Evolutionary conservation across 2,888 invertebrate species (phyloP).

Genomic region (Rotaria macrura): DNA sequence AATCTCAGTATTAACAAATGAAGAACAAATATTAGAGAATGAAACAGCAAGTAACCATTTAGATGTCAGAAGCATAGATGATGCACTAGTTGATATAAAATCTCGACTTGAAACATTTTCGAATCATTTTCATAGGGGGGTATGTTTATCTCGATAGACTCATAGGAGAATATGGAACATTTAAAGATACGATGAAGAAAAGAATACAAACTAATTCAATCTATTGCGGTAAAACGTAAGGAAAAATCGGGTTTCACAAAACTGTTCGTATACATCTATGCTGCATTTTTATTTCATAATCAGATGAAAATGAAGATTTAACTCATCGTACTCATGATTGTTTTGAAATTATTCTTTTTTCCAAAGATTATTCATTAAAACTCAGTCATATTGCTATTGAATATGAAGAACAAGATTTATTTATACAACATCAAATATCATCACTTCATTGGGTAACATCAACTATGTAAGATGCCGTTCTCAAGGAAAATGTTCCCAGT

Average conservation of each 20-base stretch:
- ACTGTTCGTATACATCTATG: too few relatives aligned
- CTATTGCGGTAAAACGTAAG: background rate
- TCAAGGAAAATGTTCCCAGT: slow-evolving; percentile 71
- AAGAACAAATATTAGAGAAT: background rate
- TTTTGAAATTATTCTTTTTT: background rate
- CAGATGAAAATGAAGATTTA: slow-evolving; percentile 13
- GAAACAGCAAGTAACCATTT: background rate
- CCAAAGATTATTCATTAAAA: background rate
- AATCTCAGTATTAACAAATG: background rate
- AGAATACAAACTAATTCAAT: background rate
- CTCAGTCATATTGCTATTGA: slow-evolving; percentile 61
- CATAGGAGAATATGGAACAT: background rate
- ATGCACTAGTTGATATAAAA: background rate
- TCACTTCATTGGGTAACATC: slow-evolving; percentile 91
- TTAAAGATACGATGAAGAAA: background rate
- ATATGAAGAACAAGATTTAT: slow-evolving; percentile 76
- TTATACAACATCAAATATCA: slow-evolving; percentile 80
- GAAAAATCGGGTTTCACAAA: too few relatives aligned
- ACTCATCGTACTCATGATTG: background rate
- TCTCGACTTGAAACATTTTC: background rate
- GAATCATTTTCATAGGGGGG: background rate
- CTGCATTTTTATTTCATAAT: too few relatives aligned
- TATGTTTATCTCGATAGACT: background rate
- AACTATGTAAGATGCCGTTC: slow-evolving; percentile 78
- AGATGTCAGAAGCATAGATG: background rate